These are phyloP conservation scores for Peromyscus eremicus DNA, from an alignment of 2,797 vertebrate species.

Conservation along the genomic window DNA sequence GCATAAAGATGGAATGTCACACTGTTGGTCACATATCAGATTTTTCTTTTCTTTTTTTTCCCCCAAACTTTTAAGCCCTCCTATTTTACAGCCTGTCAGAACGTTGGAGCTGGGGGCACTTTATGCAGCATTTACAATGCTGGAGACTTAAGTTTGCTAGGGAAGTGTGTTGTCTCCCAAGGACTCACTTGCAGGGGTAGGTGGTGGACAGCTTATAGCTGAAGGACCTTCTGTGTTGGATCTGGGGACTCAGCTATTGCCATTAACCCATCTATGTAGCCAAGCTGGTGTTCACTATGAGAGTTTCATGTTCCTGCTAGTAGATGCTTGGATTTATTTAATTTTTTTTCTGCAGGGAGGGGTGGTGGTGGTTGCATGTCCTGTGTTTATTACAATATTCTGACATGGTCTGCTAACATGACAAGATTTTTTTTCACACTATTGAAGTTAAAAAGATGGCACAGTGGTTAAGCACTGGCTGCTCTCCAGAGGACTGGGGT, in stretches of 20 bases:
- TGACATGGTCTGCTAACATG: neutral
- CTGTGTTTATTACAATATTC: neutral
- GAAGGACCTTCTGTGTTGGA: neutral
- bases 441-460: neutral
- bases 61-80: neutral
- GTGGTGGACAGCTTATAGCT: neutral
- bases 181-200: neutral
- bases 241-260: neutral
- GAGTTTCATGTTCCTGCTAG: neutral
- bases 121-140: neutral
- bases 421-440: neutral
- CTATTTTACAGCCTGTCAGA: neutral
- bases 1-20: neutral
- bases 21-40: neutral
- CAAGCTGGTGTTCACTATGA: neutral
- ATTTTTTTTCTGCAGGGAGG: neutral
- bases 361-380: neutral
- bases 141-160: neutral
- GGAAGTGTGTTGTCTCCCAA: neutral
- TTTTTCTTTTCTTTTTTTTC: rapidly evolving
- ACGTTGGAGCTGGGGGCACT: neutral
- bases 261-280: neutral
- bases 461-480: neutral
- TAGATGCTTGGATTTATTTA: neutral
- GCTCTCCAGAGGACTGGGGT: neutral